These are phyloP conservation scores for Ditylenchus dipsaci DNA, from an alignment of 1,140 invertebrate genomes.

Conservation along the genomic window DNA sequence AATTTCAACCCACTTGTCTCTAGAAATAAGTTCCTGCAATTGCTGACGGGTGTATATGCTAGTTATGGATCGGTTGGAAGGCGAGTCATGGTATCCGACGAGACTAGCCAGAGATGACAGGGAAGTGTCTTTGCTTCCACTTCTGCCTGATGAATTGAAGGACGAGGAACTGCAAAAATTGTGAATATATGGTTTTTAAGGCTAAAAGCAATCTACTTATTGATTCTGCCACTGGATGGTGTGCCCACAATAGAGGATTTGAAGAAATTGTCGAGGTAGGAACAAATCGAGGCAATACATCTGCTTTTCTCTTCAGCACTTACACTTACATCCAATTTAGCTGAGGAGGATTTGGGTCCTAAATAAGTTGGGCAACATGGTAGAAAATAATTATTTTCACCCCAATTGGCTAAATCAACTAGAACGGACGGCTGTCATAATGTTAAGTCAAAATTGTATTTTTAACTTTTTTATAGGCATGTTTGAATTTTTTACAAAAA, in stretches of 20 bases:
- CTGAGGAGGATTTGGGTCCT: no score
- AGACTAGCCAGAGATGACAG: conserved; percentile 13
- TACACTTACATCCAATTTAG: no score
- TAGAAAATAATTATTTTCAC: no score
- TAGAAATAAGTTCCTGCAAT: conserved; percentile 11
- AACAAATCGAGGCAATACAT: neutral
- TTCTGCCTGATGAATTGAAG: neutral
- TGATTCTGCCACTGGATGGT: neutral
- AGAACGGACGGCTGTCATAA: no score
- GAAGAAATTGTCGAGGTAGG: neutral
- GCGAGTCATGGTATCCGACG: conserved; percentile 25
- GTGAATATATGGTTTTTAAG: neutral
- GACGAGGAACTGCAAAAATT: conserved; percentile 3
- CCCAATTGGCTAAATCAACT: no score
- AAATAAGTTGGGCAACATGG: no score
- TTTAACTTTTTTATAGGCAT: no score
- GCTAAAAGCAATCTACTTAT: neutral
- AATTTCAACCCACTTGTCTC: conserved; percentile 11
- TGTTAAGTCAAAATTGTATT: no score
- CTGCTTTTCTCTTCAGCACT: neutral
- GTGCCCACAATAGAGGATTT: neutral
- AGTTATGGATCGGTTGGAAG: conserved; percentile 12
- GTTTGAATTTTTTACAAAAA: no score
- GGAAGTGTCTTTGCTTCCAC: neutral
- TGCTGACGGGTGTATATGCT: conserved; percentile 18